A percentile compares a stretch with the other conserved stretches of the same genome.
These are phyloP conservation scores for Lamprologus tigripictilis DNA, from an alignment of 2,113 vertebrate species.

Conservation along the genomic window DNA sequence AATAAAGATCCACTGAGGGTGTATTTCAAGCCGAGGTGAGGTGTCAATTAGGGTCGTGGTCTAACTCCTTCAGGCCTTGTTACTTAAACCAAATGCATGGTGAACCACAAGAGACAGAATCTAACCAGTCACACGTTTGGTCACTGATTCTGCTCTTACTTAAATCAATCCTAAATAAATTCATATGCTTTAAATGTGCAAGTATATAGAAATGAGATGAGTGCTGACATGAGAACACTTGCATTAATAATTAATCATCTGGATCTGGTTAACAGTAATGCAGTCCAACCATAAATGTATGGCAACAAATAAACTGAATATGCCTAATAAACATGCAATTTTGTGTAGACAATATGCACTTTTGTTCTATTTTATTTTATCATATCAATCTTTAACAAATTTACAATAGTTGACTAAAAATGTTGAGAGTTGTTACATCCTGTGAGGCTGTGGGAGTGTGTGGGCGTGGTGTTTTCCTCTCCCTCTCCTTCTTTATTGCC, in stretches of 20 bases:
- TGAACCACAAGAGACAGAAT: not conserved
- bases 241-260: not conserved
- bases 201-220: not conserved
- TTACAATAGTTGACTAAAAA: not conserved
- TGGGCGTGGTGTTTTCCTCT: not conserved
- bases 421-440: not conserved
- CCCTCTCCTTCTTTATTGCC: not conserved
- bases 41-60: not conserved
- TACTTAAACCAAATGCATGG: not conserved
- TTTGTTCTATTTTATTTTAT: not conserved
- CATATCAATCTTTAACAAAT: not conserved
- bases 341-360: not conserved
- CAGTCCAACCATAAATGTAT: not conserved
- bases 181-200: not conserved
- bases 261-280: not conserved
- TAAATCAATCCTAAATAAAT: not conserved
- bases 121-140: not conserved
- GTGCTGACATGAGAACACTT: not conserved
- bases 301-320: not conserved
- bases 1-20: not conserved
- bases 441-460: not conserved
- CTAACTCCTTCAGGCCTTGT: not conserved
- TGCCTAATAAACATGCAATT: not conserved
- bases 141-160: not conserved
- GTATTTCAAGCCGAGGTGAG: not conserved